These are phyloP conservation scores for Hyphantria cunea DNA, from an alignment of 1,140 invertebrate species.

Conservation along the genomic window DNA sequence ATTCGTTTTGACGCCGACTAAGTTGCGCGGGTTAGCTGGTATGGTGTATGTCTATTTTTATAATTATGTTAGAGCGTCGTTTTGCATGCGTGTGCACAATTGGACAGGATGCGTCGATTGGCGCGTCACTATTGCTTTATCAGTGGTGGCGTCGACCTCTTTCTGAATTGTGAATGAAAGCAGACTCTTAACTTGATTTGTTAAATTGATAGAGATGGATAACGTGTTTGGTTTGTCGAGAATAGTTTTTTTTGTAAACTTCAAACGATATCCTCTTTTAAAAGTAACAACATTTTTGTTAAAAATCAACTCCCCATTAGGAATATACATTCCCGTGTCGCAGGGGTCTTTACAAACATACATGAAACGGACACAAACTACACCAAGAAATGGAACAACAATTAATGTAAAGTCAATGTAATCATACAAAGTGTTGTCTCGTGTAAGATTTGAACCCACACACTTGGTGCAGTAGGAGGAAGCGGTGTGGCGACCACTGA, in stretches of 20 bases:
- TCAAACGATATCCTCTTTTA: neutral
- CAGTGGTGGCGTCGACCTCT: constrained; percentile 61
- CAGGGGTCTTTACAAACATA: too few relatives aligned
- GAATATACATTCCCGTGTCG: too few relatives aligned
- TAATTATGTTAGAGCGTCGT: constrained; percentile 1
- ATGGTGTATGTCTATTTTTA: neutral
- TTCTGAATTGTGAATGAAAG: constrained; percentile 41
- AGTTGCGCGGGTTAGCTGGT: too few relatives aligned
- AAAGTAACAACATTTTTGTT: neutral
- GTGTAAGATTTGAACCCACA: too few relatives aligned
- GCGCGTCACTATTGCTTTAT: constrained; percentile 43
- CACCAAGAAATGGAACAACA: too few relatives aligned
- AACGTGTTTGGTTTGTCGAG: constrained; percentile 6
- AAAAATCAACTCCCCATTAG: too few relatives aligned
- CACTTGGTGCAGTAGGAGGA: too few relatives aligned
- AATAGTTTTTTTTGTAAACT: neutral
- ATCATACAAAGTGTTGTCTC: too few relatives aligned
- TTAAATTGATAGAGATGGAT: constrained; percentile 23
- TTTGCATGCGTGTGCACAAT: constrained; percentile 42
- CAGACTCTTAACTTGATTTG: constrained; percentile 18
- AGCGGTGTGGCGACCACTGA: too few relatives aligned
- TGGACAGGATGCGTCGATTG: constrained; percentile 57
- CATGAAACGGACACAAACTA: too few relatives aligned
- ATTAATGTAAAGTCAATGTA: too few relatives aligned
- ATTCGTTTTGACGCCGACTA: too few relatives aligned